Conservation (phyloP, 2,797 vertebrate species). For the Scolopax rusticola region DNA sequence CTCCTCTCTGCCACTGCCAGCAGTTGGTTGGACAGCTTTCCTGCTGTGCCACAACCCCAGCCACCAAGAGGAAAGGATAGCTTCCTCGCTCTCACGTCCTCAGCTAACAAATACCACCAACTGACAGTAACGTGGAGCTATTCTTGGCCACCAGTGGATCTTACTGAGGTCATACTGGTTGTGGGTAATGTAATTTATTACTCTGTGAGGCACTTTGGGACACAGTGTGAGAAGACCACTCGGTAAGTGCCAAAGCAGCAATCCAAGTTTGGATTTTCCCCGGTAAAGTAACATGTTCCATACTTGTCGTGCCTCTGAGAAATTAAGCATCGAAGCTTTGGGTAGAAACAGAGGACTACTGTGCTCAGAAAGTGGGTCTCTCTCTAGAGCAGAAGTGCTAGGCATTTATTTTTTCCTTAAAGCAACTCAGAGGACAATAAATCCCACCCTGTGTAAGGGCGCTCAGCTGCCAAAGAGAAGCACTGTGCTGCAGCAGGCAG, state of each 20-base stretch:
- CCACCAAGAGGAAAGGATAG: conserved; percentile 17
- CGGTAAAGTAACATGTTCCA: conserved; percentile 74
- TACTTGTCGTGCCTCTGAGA: conserved; percentile 41
- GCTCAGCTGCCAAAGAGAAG: background rate
- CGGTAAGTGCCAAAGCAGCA: conserved; percentile 57
- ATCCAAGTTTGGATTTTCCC: conserved; percentile 53
- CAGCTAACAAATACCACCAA: conserved; percentile 65
- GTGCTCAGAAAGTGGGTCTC: conserved; percentile 1
- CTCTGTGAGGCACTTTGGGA: conserved; percentile 32
- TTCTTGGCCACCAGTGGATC: conserved; percentile 64
- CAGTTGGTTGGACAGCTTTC: background rate
- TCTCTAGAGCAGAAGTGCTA: background rate
- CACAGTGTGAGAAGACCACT: conserved; percentile 44
- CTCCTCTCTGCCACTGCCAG: background rate
- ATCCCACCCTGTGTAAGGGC: background rate
- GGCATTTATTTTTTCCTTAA: background rate
- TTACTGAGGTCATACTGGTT: conserved; percentile 72
- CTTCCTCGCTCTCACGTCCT: conserved; percentile 60
- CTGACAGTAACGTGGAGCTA: conserved; percentile 71
- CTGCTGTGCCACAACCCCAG: background rate
- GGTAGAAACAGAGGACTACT: conserved; percentile 49
- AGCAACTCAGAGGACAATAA: conserved; percentile 16
- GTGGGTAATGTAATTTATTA: conserved; percentile 68
- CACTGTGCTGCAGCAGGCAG: background rate
- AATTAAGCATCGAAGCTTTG: conserved; percentile 12